phyloP scores from a whole-genome alignment of 2,113 vertebrate species.

The Channa argus region DNA sequence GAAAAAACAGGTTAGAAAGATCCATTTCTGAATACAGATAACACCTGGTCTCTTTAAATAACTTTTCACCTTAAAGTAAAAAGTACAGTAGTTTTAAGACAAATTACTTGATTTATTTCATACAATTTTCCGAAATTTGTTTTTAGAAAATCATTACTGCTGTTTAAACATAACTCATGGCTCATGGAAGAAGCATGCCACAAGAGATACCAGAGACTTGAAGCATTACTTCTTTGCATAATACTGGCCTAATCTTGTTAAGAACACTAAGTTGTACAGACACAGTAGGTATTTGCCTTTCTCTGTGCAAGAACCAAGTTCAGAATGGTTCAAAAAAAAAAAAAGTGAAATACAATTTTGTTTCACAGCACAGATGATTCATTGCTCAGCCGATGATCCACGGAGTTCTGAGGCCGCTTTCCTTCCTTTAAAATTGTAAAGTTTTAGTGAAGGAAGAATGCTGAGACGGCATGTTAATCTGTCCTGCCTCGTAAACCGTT shows the following conservation, averaged over 20 bases:
- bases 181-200: no score
- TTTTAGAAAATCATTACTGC: no score
- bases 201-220: not conserved
- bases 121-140: no score
- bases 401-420: constrained; percentile 53
- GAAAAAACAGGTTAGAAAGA: constrained; percentile 13
- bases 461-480: constrained; percentile 78
- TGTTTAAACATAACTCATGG: no score
- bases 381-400: constrained; percentile 28
- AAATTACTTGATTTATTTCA: no score
- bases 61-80: not conserved
- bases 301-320: not conserved
- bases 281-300: not conserved
- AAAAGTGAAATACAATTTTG: not conserved
- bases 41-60: not conserved
- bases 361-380: constrained; percentile 28
- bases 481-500: constrained; percentile 67
- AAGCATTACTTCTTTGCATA: not conserved
- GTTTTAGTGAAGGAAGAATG: constrained; percentile 72
- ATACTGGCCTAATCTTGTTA: not conserved
- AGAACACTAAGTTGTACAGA: not conserved
- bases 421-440: constrained; percentile 76
- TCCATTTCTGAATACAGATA: not conserved
- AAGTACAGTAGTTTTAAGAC: not conserved
- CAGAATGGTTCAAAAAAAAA: not conserved